A percentile compares a stretch with the other conserved stretches of the same genome.
phyloP scores from a whole-genome alignment of 2,888 invertebrate species.

The Drosophila putrida region DNA sequence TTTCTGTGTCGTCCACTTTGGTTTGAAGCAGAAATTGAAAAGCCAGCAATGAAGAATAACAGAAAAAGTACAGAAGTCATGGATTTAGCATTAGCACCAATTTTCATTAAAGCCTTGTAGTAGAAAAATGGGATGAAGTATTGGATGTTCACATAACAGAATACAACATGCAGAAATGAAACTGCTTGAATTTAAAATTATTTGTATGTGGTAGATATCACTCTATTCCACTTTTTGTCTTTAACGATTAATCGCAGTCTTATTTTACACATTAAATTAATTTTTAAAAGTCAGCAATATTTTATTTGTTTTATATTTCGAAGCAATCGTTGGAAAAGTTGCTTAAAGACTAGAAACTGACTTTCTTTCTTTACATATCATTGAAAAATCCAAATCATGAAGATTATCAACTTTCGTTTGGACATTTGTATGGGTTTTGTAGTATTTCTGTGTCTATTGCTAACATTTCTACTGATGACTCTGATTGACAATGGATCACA shows the following conservation, averaged over 20 bases:
- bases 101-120: conserved; percentile 14
- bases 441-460: neutral
- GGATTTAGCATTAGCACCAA: conserved; percentile 5
- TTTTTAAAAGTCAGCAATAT: too few species aligned
- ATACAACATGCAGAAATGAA: too few species aligned
- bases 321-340: conserved; percentile 11
- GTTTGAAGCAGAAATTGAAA: conserved; percentile 20
- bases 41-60: neutral
- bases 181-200: too few species aligned
- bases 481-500: neutral
- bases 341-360: neutral
- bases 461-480: neutral
- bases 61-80: conserved; percentile 12
- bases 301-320: neutral
- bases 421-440: neutral
- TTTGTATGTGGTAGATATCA: too few species aligned
- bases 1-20: conserved; percentile 18
- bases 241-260: neutral
- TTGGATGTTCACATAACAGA: too few species aligned
- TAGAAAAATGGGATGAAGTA: neutral
- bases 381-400: conserved; percentile 22
- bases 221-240: too few species aligned
- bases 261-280: neutral
- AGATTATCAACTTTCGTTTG: conserved; percentile 24
- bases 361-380: neutral